Base-by-base conservation (phyloP, 2,113 vertebrate species). In the Serilophus lunatus region DNA sequence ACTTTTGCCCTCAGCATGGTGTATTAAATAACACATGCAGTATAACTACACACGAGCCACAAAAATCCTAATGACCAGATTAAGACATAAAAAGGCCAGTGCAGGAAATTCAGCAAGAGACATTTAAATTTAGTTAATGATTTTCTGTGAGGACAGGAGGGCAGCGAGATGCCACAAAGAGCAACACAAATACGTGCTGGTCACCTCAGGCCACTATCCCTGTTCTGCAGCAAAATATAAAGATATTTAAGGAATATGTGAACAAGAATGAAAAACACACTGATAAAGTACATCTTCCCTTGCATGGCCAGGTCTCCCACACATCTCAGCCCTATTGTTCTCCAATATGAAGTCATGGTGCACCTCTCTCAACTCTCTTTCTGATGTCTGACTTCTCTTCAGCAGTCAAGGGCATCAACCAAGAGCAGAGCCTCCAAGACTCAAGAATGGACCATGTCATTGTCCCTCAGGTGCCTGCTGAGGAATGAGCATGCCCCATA, bases 401-500 rank as follows among this genome's bases (percentile, higher is more conserved):
- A 85, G 35, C 23, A 38, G 33, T 10, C 1, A 2, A 65, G 22
- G 18, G 2, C 40, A 68, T 38, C 49, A 28, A 16, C 53, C 65
- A 61, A 65, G 45, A 80, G 33, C 33, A 63, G 47, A 86, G 54
- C 25, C 35, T 38, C 12, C 4, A 3, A 33, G 25, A 13, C 31
- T 79, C 28, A 1, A 10, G 24, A 54, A 75, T 1, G 0, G 24
- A 56, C 7, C 2, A 2, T 10, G 49, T 69, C 33, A 36, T 26
- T 0, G 0, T n/a, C 18, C 18, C 31, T 28, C 16, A 3, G 8
- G 28, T 60, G 40, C 70, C 66, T 45, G 20, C 29, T 86, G 59
- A 35, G 47, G 18, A 25, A 36, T 0, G 20, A 85, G 18, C 1
- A 3, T 9, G 10, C 6, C 16, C 33, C 3, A 0, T 25, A 49